Evolutionary conservation across 2,888 invertebrate species (phyloP).

Genomic region (Apamea epomidion): DNA sequence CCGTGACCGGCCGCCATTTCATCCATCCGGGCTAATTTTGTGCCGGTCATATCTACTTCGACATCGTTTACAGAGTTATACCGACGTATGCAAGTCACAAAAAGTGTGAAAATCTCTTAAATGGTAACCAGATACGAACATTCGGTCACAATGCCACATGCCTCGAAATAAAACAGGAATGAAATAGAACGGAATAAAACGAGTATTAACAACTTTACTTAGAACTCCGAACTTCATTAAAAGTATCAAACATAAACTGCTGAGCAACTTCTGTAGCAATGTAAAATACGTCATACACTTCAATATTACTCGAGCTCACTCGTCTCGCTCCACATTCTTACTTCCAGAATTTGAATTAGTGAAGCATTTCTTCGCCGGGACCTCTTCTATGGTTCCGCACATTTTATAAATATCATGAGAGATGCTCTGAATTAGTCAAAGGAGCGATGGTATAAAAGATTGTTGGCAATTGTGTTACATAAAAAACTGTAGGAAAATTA

Average conservation of each 20-base stretch:
- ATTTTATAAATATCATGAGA: not conserved
- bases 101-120: not conserved
- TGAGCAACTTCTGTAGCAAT: not conserved
- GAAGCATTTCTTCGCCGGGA: conserved; percentile 28
- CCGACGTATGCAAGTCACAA: not conserved
- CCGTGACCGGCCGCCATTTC: too few relatives aligned
- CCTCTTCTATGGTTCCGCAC: conserved; percentile 12
- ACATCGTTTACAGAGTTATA: too few relatives aligned
- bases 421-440: conserved; percentile 8
- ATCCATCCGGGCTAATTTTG: too few relatives aligned
- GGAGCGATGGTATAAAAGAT: not conserved
- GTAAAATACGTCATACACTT: not conserved
- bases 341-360: conserved; percentile 49
- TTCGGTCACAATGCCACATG: not conserved
- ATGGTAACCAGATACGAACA: not conserved
- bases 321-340: conserved; percentile 27
- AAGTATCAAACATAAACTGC: not conserved
- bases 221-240: not conserved
- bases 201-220: not conserved
- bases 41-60: too few relatives aligned
- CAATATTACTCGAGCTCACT: conserved; percentile 1
- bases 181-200: conserved; percentile 4
- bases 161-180: not conserved
- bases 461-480: not conserved
- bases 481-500: conserved; percentile 4